Evolutionary conservation across 2,888 invertebrate genomes (phyloP), one percentile per base, ranked within the genome.

Genomic region (Cheilosia vernalis): DNA sequence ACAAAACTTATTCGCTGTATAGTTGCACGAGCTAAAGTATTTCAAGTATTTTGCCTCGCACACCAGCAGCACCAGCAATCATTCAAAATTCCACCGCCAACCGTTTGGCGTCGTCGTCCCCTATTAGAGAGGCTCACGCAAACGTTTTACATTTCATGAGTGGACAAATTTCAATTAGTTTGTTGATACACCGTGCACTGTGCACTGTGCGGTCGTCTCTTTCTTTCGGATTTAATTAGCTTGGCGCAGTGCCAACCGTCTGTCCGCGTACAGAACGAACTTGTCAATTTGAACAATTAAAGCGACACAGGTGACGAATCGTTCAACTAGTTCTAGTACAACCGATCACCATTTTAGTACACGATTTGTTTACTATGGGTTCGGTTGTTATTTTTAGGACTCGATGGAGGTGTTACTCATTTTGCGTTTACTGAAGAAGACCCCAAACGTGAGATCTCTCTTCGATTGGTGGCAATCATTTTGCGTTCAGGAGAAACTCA

Each of bases 261-360:
- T 70, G 63, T 74, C 53, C 80, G 81, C 67, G 60, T 21, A 60
- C 80, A 37, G 61, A 81, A 85, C 85, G 72, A 81, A 85, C 81
- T 85, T 85, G 85, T 85, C 85, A 85, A 81, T 85, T 81, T 77
- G 81, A 81, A 81, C 85, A 85, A 85, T 85, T 85, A 85, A 81
- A 72, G 67, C 76, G 61, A 85, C 76, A 67, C 81, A 72, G 56
- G 49, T 74, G 33, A 64, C 69, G 67, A 74, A 84, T 84, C 78
- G 72, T 56, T 66, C 70, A 58, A 82, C 77, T 72, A 82, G 27
- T 64, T 51, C 63, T 67, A 64, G 60, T 63, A 70, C 51, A 60
- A 61, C 53, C 61, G 60, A 70, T 72, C 66, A 76, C 76, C 63
- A 69, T 69, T 76, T 73, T 58, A 61, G 73, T 72, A 61, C n/a